Conservation (phyloP, 2,113 vertebrate genomes). For the Tapirus terrestris region DNA sequence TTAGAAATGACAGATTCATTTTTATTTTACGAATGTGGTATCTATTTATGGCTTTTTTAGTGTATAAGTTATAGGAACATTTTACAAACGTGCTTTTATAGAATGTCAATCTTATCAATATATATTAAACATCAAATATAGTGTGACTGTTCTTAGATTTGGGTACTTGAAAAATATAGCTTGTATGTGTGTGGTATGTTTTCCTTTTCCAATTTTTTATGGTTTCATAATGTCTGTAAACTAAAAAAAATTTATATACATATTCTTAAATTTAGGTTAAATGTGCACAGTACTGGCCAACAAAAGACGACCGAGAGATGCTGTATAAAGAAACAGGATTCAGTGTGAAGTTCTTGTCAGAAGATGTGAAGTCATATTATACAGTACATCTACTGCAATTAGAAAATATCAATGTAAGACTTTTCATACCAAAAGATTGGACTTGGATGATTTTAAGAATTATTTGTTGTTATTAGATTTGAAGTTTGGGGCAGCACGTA, state of each 20-base stretch:
- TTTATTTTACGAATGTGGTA: conserved; percentile 28
- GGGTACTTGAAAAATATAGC: neutral
- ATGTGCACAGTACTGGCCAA: conserved; percentile 99
- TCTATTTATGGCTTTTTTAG: neutral
- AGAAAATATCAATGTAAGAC: conserved; percentile 93
- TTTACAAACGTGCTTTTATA: conserved; percentile 42
- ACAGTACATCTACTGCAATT: conserved; percentile 94
- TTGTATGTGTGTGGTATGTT: neutral
- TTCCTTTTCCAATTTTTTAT: conserved; percentile 27
- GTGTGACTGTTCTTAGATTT: conserved; percentile 11
- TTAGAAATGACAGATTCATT: conserved; percentile 21
- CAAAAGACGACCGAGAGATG: conserved; percentile 91
- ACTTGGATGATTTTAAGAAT: conserved; percentile 43
- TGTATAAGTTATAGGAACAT: conserved; percentile 34
- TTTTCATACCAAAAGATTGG: conserved; percentile 50
- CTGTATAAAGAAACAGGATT: conserved; percentile 95
- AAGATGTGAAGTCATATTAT: conserved; percentile 95
- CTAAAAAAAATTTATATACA: neutral
- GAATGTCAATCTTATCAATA: conserved; percentile 16
- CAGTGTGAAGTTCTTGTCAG: conserved; percentile 93
- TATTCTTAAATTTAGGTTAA: conserved; percentile 91
- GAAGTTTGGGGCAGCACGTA: neutral
- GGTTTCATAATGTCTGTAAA: conserved; percentile 40
- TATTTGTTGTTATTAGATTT: conserved; percentile 32
- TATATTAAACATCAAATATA: neutral